Evolutionary conservation across 2,888 invertebrate genomes (phyloP), one percentile per base, ranked within the genome.

Genomic region (Candidula unifasciata): DNA sequence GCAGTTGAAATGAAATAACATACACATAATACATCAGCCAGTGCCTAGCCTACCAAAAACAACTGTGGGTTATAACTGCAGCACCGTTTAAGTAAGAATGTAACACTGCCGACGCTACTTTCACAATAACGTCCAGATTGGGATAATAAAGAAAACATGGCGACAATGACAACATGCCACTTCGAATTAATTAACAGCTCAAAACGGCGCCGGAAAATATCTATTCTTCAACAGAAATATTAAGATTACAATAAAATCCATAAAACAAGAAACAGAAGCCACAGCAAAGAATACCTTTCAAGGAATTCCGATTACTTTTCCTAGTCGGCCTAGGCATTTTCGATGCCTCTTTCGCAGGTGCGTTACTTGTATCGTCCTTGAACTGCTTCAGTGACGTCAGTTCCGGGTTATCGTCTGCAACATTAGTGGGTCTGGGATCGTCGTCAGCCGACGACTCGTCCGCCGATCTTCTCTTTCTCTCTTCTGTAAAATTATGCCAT

Each of bases 371-470:
- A 64, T 66, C 82, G 80, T 77, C 86, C 87, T 86, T 87, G 84
- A 86, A 85, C 87, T 86, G 82, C 57, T 71, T 44, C 68, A 78
- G 35, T 79, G 86, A 85, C 79, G 83, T 86, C 85, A 87, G 78
- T 33, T 86, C 87, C 86, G 82, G 84, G 60, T 85, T 80, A 35
- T 30, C 52, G 33, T 78, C 66, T 18, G 68, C 69, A 27, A 66
- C 80, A 27, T 76, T 37, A 8, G 83, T 64, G 30, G 69, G 73
- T 18, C 78, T 82, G 0, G 86, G 76, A 74, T 84, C 87, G 74
- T 84, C 87, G 82, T 87, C 86, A 66, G 86, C 87, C 44, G 85
- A 87, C 13, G 86, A 86, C 79, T 87, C 87, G 57, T 86, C 88
- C 1, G 87, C 86, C n/a, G 87, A 85, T 35, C 80, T 83, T 18